Conservation (phyloP, 1,140 invertebrate genomes). For the Monochamus saltuarius region DNA sequence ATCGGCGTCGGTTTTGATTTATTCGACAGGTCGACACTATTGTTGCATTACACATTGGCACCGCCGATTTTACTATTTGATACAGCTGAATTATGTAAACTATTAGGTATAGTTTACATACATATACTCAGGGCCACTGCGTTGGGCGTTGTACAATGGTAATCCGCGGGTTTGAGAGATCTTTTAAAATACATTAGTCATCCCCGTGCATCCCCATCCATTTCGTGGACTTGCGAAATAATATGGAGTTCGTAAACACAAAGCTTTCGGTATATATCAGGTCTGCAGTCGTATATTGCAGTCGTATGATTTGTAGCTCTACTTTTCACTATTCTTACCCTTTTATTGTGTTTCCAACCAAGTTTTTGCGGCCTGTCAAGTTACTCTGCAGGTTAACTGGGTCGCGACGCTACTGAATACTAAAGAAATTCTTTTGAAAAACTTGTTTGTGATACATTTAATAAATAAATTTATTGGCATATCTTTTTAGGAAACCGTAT, state of each 20-base stretch:
- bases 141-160: slow-evolving; percentile 4
- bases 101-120: slow-evolving; percentile 3
- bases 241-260: slow-evolving; percentile 41
- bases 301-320: slow-evolving; percentile 43
- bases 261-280: slow-evolving; percentile 38
- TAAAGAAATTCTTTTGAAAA: too few species aligned
- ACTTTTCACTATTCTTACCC: slow-evolving; percentile 40
- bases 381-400: neutral
- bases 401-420: too few species aligned
- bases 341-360: slow-evolving; percentile 33
- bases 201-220: slow-evolving; percentile 2
- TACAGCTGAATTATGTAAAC: slow-evolving; percentile 28
- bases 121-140: slow-evolving; percentile 12
- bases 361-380: neutral
- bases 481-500: too few species aligned
- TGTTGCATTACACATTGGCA: slow-evolving; percentile 40
- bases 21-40: slow-evolving; percentile 35
- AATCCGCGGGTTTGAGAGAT: slow-evolving; percentile 10
- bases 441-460: too few species aligned
- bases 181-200: slow-evolving; percentile 24
- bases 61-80: slow-evolving; percentile 25
- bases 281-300: slow-evolving; percentile 41
- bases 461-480: too few species aligned
- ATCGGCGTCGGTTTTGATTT: slow-evolving; percentile 42
- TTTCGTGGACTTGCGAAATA: slow-evolving; percentile 33